phyloP scores from a whole-genome alignment of 2,113 vertebrate species.

The Larimichthys crocea region DNA sequence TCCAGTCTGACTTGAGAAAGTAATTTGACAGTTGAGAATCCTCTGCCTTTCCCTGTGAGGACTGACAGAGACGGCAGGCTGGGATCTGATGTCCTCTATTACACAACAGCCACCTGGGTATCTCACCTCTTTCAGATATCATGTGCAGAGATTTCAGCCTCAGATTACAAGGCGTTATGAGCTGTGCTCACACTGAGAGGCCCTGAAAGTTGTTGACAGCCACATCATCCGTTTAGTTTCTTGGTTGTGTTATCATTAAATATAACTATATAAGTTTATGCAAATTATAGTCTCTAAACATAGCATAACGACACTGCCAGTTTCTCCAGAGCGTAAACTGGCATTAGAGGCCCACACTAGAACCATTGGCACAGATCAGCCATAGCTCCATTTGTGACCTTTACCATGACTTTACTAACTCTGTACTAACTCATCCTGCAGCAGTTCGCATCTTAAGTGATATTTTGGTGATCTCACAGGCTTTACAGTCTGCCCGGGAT shows the following conservation, averaged over 20 bases:
- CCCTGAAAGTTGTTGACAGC: background rate
- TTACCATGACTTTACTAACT: background rate
- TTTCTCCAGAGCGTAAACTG: too few relatives aligned
- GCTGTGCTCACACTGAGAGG: background rate
- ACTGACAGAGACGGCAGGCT: slow-evolving; percentile 2
- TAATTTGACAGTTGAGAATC: slow-evolving; percentile 44
- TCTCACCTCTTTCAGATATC: slow-evolving; percentile 24
- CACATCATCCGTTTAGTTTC: background rate
- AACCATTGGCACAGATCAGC: too few relatives aligned
- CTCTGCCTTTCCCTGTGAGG: slow-evolving; percentile 25
- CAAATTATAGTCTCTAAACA: background rate
- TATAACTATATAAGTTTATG: background rate
- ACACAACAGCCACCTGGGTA: slow-evolving; percentile 21
- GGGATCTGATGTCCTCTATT: slow-evolving; percentile 34
- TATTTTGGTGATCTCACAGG: background rate
- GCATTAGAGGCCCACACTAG: too few relatives aligned
- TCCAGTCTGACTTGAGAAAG: slow-evolving; percentile 51
- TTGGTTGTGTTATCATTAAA: background rate
- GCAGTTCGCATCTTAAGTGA: background rate
- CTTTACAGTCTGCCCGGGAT: background rate
- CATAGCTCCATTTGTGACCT: too few relatives aligned
- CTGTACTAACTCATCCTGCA: too few relatives aligned
- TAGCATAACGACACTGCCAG: background rate
- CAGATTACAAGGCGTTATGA: background rate
- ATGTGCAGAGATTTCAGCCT: slow-evolving; percentile 1